Evolutionary conservation across 2,888 invertebrate genomes (phyloP), one percentile per base, ranked within the genome.

Genomic region (Phyllotreta cruciferae): DNA sequence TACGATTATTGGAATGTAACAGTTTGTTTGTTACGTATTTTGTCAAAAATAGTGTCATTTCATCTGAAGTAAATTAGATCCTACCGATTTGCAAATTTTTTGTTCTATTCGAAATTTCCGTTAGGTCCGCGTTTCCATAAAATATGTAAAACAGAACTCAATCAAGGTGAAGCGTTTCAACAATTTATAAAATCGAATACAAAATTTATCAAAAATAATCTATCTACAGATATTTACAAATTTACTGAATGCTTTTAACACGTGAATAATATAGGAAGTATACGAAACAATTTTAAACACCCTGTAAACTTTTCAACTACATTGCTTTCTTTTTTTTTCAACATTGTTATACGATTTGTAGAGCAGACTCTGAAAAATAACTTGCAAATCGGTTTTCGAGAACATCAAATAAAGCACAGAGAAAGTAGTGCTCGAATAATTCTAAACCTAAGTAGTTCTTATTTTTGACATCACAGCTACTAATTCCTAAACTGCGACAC

Each of bases 21-120:
- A 72, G 73, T 71, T 76, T 74, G 41, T 53, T 66, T 72, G 71
- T 75, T 72, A 74, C 73, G 72, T 75, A 75, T 74, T 73, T 76
- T 76, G 77, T 79, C 78, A 79, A 79, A 80, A 80, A 79, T 79
- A 79, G 78, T 78, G 74, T 71, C 66, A 66, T 70, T 66, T 69
- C 64, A 68, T 60, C 67, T 60, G 62, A 65, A 65, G 66, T 65
- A 65, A 63, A 60, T 60, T 55, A 63, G 56, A 52, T 57, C 39
- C 42, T 34, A 35, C 9, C 54, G 37, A 56, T 63, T 60, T 61
- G 58, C 64, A 64, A 66, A 58, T 60, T 58, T 64, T 63, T 49
- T 60, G 35, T 7, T 14, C 6, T 41, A 37, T 24, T 53, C 60
- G 35, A 11, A 13, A 11, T 37, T 37, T 39, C n/a, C 45, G 64